These are phyloP conservation scores for Drosophila koepferae DNA, from an alignment of 2,888 invertebrate genomes.

Conservation along the genomic window DNA sequence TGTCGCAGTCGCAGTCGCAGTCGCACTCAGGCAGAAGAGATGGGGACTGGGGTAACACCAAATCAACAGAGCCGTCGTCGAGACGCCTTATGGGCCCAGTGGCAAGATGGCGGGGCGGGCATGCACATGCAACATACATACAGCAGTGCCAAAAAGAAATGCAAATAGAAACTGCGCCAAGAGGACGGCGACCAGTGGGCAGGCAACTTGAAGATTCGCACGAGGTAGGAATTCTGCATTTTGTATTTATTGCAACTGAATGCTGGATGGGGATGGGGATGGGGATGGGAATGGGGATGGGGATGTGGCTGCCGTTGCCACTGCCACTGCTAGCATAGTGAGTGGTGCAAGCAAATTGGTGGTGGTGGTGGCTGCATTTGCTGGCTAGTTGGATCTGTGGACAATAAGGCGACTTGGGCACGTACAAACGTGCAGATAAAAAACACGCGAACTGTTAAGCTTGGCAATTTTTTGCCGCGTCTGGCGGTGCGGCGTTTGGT, in stretches of 20 bases:
- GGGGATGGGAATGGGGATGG: constrained; percentile 1
- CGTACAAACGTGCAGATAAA: constrained; percentile 53
- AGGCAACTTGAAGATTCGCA: constrained; percentile 71
- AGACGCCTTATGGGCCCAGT: constrained; percentile 67
- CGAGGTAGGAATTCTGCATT: constrained; percentile 64
- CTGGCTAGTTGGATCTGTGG: constrained; percentile 49
- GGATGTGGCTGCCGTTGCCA: neutral
- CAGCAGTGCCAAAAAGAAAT: constrained; percentile 34
- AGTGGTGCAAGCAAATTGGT: neutral
- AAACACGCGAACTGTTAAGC: constrained; percentile 78
- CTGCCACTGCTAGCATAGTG: neutral
- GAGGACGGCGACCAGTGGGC: constrained; percentile 22
- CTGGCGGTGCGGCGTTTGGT: constrained; percentile 30
- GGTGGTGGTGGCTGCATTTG: constrained; percentile 57
- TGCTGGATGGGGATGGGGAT: constrained; percentile 20
- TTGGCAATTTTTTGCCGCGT: constrained; percentile 72
- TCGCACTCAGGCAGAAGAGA: constrained; percentile 19
- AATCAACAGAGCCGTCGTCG: constrained; percentile 74
- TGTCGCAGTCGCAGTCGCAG: constrained; percentile 37
- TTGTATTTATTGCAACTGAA: constrained; percentile 75
- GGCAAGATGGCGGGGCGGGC: constrained; percentile 32
- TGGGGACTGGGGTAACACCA: constrained; percentile 39
- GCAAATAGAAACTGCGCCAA: constrained; percentile 39
- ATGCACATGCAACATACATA: constrained; percentile 25
- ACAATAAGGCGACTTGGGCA: constrained; percentile 76